Evolutionary conservation across 2,113 vertebrate species (phyloP), one percentile per base, ranked within the genome.

Genomic region (Shinisaurus crocodilurus): DNA sequence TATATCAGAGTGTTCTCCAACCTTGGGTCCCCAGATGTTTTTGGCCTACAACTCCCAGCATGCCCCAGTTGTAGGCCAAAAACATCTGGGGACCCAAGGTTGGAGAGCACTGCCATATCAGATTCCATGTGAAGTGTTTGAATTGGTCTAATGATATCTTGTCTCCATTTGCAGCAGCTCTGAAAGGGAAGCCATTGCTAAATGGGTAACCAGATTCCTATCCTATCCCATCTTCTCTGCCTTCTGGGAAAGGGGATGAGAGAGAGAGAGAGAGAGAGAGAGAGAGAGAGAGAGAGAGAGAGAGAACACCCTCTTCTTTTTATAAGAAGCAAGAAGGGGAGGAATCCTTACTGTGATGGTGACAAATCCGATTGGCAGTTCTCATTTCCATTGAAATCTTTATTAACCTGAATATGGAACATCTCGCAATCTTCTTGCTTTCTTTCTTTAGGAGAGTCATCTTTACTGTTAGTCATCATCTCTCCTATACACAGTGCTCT

Each of bases 301-400:
- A 50, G 90, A 74, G 87, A 45, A 70, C 83, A 54, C 90, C 91
- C 54, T 54, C 54, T 54, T 54, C 54, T 54, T 54, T 95, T 96
- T 95, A 95, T 94, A 96, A 96, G 94, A 89, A 90, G 89, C 94
- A 95, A 83, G 93, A 90, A 94, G 94, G 96, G 96, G 8, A 4
- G 96, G 96, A 95, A 96, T 96, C 96, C 96, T 90, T 87, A 5
- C 89, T 93, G 89, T 74, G 93, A 96, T 94, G 93, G 95, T 96
- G 88, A 95, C 96, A 96, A 96, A 95, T 96, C 95, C 95, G 92
- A 86, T 93, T 96, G 94, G 97, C 95, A 96, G 96, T 94, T 92
- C 9, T 95, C 95, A 95, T 96, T 96, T 95, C 91, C 95, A 60
- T 93, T 90, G 95, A 96, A 97, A 95, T 94, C 96, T 94, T 95